Percentiles rank a stretch among this genome's conserved stretches.
These are phyloP conservation scores for Cherax destructor DNA, from an alignment of 1,140 invertebrate genomes.

Conservation along the genomic window DNA sequence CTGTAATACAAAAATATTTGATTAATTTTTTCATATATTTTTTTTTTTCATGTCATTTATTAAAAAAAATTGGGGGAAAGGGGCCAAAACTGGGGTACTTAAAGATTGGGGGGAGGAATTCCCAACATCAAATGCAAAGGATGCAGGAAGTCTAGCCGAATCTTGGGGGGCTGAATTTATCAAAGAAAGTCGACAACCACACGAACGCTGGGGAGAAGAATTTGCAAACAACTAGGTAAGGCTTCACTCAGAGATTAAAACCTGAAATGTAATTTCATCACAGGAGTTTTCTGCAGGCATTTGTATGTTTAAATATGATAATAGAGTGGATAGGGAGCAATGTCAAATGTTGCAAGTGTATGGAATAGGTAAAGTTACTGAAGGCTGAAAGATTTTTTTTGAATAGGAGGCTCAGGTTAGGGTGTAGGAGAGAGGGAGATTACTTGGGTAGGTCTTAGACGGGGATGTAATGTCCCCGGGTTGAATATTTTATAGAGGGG, in stretches of 20 bases:
- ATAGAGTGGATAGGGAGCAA: too few species aligned
- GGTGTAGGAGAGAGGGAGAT: too few species aligned
- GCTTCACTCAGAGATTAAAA: not conserved
- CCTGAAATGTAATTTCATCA: not conserved
- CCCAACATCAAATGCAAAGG: slow-evolving; percentile 27
- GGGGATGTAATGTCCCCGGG: too few species aligned
- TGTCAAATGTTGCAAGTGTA: too few species aligned
- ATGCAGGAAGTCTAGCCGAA: slow-evolving; percentile 61
- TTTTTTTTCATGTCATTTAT: slow-evolving; percentile 89
- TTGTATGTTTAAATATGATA: too few species aligned
- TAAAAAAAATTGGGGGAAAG: slow-evolving; percentile 85
- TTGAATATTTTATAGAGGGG: too few species aligned
- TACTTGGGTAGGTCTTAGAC: too few species aligned
- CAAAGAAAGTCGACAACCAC: slow-evolving; percentile 38
- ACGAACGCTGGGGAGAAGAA: slow-evolving; percentile 72
- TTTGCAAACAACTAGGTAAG: slow-evolving; percentile 47
- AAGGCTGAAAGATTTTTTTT: too few species aligned
- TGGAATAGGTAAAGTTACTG: too few species aligned
- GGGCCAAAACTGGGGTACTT: slow-evolving; percentile 75
- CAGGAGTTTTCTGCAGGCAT: too few species aligned
- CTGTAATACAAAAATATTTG: too few species aligned
- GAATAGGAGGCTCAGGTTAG: too few species aligned
- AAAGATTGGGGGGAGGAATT: slow-evolving; percentile 80
- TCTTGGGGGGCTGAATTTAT: slow-evolving; percentile 72
- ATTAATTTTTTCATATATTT: not conserved